These are phyloP conservation scores for Chaunax sp. DNA, from an alignment of 2,797 vertebrate species.

Conservation along the genomic window DNA sequence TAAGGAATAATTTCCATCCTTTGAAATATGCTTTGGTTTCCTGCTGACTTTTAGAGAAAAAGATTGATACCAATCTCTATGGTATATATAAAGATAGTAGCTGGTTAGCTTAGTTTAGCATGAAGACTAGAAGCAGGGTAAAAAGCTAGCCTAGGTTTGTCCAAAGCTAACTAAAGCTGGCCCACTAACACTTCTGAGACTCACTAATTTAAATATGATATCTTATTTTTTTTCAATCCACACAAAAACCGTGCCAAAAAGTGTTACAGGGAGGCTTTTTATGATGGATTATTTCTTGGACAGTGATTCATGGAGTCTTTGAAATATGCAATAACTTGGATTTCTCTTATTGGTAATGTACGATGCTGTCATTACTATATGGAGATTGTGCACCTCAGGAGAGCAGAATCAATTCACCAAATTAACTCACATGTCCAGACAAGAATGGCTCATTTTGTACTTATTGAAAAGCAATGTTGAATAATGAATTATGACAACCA, in stretches of 20 bases:
- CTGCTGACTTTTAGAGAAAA: not conserved
- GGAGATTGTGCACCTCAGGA: too few species aligned
- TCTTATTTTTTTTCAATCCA: not conserved
- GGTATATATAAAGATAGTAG: not conserved
- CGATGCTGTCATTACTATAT: not conserved
- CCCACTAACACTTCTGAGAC: too few species aligned
- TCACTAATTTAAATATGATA: too few species aligned
- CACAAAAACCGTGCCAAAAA: not conserved
- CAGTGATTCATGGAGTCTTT: not conserved
- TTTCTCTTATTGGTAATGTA: not conserved
- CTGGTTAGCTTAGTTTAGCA: not conserved
- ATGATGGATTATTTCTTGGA: not conserved
- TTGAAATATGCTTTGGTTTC: not conserved
- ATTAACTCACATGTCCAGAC: not conserved
- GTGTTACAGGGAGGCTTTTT: not conserved
- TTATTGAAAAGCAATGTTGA: conserved; percentile 6
- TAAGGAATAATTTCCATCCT: not conserved
- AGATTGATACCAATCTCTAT: not conserved
- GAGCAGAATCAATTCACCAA: not conserved
- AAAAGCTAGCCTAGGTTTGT: not conserved
- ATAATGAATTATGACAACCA: not conserved
- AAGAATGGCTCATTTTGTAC: not conserved
- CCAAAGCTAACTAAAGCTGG: not conserved
- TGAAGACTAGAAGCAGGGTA: not conserved
- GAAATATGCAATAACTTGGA: not conserved